Evolutionary conservation across 2,113 vertebrate genomes (phyloP), one percentile per base, ranked within the genome.

Genomic region (Passer montanus): DNA sequence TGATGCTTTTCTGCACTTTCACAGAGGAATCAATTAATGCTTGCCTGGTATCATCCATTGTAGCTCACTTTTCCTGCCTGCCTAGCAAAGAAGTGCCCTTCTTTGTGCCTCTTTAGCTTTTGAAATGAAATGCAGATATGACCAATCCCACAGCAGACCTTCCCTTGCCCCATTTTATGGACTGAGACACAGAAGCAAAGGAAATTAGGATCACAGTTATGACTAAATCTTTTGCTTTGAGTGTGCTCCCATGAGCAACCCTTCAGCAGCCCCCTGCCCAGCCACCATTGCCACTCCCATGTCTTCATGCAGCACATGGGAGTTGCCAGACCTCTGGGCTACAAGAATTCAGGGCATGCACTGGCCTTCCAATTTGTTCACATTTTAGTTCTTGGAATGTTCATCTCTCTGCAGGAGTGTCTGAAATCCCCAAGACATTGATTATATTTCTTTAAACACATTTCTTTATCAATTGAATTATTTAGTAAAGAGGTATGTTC

Each of bases 391-490:
- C 58, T 72, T 60, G 62, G 31, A 78, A 23, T 31, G 41, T 73
- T 70, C 17, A 12, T 53, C 13, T 89, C 87, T 92, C 83, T 47
- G 28, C 56, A 46, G 20, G 78, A 78, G 49, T 56, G 69, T 79
- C 84, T 84, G 52, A 84, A 87, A 82, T 92, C 77, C 69, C 76
- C 39, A 49, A 56, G 88, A 79, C n/a, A 39, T 87, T 74, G 75
- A 95, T 90, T 90, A 50, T 50, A 73, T 92, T 96, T 84, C 79
- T 94, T 94, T 72, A 86, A 78, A 47, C 67, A 47, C 41, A 10
- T 93, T 88, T 84, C 64, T 81, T 83, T 92, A 96, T 92, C 88
- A 87, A 66, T 55, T 86, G 80, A 86, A 92, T 95, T 96, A 93
- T 93, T 95, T 93, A 95, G 49, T 84, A 82, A 93, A 96, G 90